Percentiles rank a stretch among this genome's conserved stretches.
Conservation (phyloP, 1,140 invertebrate genomes). For the Meloidogyne chitwoodi region DNA sequence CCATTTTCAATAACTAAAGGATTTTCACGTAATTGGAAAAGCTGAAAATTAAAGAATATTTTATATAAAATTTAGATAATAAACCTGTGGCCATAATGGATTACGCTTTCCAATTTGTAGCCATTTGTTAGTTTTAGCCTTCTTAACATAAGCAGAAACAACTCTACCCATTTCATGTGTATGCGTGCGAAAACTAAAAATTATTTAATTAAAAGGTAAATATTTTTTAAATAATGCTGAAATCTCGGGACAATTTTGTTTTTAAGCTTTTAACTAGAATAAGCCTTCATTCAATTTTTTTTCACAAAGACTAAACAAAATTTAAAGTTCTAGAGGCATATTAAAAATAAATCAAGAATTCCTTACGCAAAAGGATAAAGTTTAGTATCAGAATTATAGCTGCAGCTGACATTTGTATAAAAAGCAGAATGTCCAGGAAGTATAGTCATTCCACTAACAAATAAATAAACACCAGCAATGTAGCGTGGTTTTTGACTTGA, state of each 20-base stretch:
- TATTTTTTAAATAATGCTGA: too few species aligned
- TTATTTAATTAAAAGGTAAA: too few species aligned
- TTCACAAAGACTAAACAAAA: too few species aligned
- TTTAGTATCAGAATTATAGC: slow-evolving; percentile 42
- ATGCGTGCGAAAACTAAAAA: slow-evolving; percentile 52
- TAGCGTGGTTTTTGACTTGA: slow-evolving; percentile 31
- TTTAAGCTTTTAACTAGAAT: too few species aligned
- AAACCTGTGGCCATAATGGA: slow-evolving; percentile 60
- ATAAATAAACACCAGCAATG: slow-evolving; percentile 53
- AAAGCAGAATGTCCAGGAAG: slow-evolving; percentile 40
- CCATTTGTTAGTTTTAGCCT: slow-evolving; percentile 45
- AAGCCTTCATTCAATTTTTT: too few species aligned
- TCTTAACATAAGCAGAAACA: slow-evolving; percentile 56
- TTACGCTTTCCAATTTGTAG: slow-evolving; percentile 60
- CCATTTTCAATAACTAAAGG: slow-evolving; percentile 44
- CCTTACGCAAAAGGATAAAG: slow-evolving; percentile 58
- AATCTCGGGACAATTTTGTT: too few species aligned
- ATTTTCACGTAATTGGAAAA: slow-evolving; percentile 41
- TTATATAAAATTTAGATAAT: not conserved
- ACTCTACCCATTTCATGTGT: slow-evolving; percentile 59
- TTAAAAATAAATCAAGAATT: not conserved
- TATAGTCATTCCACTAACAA: slow-evolving; percentile 53
- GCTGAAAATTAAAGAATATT: slow-evolving; percentile 23
- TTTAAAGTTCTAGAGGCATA: too few species aligned
- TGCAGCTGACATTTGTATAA: slow-evolving; percentile 48